Evolutionary conservation across 2,113 vertebrate species (phyloP).

Genomic region (Smithornis capensis): DNA sequence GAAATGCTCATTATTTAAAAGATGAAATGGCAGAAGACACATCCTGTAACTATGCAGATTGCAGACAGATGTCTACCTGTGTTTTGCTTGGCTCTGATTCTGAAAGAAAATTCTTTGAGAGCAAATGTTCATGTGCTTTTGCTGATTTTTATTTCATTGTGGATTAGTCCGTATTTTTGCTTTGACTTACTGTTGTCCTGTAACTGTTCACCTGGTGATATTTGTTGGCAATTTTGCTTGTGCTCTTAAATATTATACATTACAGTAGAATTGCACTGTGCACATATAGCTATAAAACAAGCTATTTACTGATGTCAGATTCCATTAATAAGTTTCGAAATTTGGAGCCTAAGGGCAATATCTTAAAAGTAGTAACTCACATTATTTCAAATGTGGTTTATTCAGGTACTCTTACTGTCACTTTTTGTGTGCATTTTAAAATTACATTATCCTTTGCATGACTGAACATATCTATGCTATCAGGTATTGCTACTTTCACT

Average conservation of each 20-base stretch:
- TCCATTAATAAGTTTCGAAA: not conserved
- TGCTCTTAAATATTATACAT: not conserved
- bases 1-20: not conserved
- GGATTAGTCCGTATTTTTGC: not conserved
- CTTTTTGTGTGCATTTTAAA: not conserved
- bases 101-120: not conserved
- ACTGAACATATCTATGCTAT: not conserved
- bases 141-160: not conserved
- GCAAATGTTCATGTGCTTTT: not conserved
- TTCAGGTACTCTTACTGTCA: not conserved
- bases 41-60: not conserved
- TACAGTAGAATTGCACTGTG: not conserved
- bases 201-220: not conserved
- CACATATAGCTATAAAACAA: not conserved
- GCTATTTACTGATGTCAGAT: not conserved
- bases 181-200: not conserved
- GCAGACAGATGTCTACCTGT: constrained; percentile 20
- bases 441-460: not conserved
- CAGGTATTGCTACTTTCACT: not conserved
- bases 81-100: constrained; percentile 1
- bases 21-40: not conserved
- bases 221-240: not conserved
- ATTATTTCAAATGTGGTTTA: not conserved
- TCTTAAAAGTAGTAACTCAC: not conserved
- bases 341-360: not conserved